Evolutionary conservation across 2,888 invertebrate species (phyloP).

Genomic region (Chalcis sispes): DNA sequence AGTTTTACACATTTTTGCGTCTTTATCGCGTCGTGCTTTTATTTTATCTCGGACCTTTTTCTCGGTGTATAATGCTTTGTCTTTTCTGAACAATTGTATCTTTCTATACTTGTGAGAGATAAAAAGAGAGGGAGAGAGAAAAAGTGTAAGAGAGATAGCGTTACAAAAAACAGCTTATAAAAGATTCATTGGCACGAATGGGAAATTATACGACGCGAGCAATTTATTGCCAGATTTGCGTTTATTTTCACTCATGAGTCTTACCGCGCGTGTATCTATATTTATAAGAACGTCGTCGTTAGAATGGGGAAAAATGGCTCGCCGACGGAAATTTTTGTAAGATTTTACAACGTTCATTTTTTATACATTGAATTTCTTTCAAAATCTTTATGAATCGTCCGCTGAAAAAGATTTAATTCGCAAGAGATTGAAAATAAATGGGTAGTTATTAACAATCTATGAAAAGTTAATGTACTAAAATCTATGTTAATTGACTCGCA

Average conservation of each 20-base stretch:
- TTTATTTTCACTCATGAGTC: constrained; percentile 29
- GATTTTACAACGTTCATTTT: background rate
- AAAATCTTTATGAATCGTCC: no score
- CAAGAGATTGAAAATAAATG: no score
- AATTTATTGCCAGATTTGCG: constrained; percentile 40
- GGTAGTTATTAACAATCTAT: no score
- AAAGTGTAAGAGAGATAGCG: background rate
- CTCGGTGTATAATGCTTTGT: constrained; percentile 20
- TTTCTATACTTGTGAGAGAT: background rate
- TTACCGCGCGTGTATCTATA: background rate
- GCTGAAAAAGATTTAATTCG: no score
- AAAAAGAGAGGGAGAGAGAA: background rate
- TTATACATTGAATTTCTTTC: background rate
- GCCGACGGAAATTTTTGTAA: background rate
- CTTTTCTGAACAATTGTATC: constrained; percentile 32
- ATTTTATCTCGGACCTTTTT: constrained; percentile 6
- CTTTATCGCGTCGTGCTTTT: background rate
- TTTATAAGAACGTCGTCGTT: constrained; percentile 3
- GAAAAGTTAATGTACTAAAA: no score
- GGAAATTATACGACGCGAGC: constrained; percentile 7
- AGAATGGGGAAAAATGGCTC: background rate
- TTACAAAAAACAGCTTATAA: constrained; percentile 42
- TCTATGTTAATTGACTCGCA: no score
- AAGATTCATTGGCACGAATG: constrained; percentile 42
- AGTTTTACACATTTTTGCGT: background rate